Evolutionary conservation across 2,888 invertebrate species (phyloP), one percentile per base, ranked within the genome.

Genomic region (Callyntrura guangdongensis): DNA sequence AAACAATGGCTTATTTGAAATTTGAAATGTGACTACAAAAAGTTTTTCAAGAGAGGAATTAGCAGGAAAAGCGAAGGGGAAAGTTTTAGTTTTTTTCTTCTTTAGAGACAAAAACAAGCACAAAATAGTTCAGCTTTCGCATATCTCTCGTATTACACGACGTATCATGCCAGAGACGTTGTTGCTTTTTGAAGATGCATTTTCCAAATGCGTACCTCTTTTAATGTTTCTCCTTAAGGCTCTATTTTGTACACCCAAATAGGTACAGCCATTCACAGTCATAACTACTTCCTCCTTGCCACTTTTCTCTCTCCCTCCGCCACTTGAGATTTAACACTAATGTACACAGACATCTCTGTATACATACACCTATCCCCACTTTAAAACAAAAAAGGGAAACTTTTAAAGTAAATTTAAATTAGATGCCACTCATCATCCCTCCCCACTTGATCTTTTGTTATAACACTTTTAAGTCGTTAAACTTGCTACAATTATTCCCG

Each of bases 341-440:
- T 72, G 74, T 72, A 14, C 72, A 72, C 3, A 72, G 17, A 45
- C 72, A 72, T n/a, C 45, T 72, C 45, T 45, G 17, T 53, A 47
- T 67, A 2, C 27, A 36, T 53, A 36, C 36, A 11, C 53, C 9
- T 53, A 11, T 53, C 1, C 11, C 3, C n/a, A n/a, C 53, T 53
- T 14, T 1, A 47, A 47, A 53, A 53, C 53, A 53, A 53, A 14
- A 53, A 36, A 36, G 36, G 36, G 53, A 53, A 53, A 53, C 4
- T 53, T 53, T 53, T 53, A 14, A 53, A 53, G 20, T 3, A 45
- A 72, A 72, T 74, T 20, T 22, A 49, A 74, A 74, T 74, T 47
- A 49, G 49, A 74, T 14, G 74, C 49, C 74, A 74, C 69, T 72
- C 69, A 72, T 72, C 69, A 72, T 72, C 45, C 12, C 53, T n/a